Evolutionary conservation across 1,140 invertebrate genomes (phyloP).

Genomic region (Anoplophora glabripennis): DNA sequence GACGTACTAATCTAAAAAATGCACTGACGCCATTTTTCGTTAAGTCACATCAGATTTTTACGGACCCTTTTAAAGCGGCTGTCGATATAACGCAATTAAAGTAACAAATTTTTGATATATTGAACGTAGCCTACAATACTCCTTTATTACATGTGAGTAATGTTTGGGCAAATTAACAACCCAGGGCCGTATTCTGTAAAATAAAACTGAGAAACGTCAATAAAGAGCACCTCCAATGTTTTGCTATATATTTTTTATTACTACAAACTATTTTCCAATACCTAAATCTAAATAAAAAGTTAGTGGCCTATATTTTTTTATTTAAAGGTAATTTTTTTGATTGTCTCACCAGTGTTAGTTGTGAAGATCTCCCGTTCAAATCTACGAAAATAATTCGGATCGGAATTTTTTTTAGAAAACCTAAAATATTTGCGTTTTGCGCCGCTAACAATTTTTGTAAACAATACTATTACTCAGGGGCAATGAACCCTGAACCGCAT

Average conservation of each 20-base stretch:
- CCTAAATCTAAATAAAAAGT: too few species aligned
- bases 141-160: conserved; percentile 23
- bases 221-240: too few species aligned
- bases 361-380: neutral
- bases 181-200: conserved; percentile 16
- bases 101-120: conserved; percentile 34
- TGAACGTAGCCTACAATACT: conserved; percentile 16
- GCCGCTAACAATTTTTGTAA: too few species aligned
- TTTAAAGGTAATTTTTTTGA: too few species aligned
- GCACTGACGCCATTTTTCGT: neutral
- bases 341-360: too few species aligned
- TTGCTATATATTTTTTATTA: too few species aligned
- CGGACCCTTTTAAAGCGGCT: neutral
- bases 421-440: too few species aligned
- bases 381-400: too few species aligned
- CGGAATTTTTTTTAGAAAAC: neutral
- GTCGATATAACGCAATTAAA: conserved; percentile 33
- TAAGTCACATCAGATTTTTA: conserved; percentile 1
- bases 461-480: neutral
- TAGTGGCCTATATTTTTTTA: too few species aligned
- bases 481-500: neutral
- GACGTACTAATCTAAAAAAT: neutral
- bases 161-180: neutral
- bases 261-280: too few species aligned
- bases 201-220: neutral